phyloP scores from a whole-genome alignment of 2,113 vertebrate species.

The Psophia crepitans region DNA sequence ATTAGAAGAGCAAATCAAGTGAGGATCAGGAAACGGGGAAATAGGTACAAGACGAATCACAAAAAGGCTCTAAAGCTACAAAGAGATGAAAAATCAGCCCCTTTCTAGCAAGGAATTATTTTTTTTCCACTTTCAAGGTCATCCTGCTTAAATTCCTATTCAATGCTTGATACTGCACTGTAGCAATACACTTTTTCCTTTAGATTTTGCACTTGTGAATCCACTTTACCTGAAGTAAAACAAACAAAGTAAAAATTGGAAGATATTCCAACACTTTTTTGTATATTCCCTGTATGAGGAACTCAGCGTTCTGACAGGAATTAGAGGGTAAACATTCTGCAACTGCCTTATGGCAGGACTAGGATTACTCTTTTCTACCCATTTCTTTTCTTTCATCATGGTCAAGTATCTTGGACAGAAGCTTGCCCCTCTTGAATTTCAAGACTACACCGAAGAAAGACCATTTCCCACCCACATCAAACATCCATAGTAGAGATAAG shows the following conservation, averaged over 20 bases:
- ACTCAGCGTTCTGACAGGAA: neutral
- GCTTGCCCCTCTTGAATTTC: neutral
- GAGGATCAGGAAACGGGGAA: neutral
- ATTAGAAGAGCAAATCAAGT: neutral
- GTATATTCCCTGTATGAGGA: neutral
- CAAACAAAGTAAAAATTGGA: no score
- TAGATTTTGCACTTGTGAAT: neutral
- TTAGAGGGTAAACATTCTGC: neutral
- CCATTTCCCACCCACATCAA: neutral
- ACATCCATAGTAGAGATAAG: neutral
- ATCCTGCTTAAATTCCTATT: neutral
- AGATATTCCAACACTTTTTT: neutral
- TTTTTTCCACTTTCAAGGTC: neutral
- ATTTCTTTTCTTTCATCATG: neutral
- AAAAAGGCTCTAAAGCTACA: neutral
- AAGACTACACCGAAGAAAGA: neutral
- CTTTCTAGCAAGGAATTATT: neutral
- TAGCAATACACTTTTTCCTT: neutral
- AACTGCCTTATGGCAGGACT: neutral
- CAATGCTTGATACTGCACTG: neutral
- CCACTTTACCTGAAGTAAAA: neutral
- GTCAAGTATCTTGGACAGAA: neutral
- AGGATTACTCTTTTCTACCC: neutral
- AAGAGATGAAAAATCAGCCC: neutral
- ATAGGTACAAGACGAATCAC: neutral